phyloP scores from a whole-genome alignment of 2,888 invertebrate species.

The Isotomurus palustris region DNA sequence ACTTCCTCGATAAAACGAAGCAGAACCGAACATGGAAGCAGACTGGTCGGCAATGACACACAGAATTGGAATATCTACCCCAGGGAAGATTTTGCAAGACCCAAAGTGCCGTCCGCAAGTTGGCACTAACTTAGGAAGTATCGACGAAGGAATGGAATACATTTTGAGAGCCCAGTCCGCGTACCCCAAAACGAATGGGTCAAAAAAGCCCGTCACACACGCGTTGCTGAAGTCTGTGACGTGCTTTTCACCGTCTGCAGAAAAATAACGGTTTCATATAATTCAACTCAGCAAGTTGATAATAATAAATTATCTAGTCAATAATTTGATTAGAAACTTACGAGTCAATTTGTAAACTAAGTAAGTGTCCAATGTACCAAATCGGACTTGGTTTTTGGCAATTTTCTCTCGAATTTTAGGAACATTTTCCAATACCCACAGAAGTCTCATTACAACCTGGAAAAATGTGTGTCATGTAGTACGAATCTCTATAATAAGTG shows the following conservation, averaged over 20 bases:
- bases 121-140: conserved; percentile 76
- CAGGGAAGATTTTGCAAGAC: conserved; percentile 48
- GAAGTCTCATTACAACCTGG: conserved; percentile 69
- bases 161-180: conserved; percentile 65
- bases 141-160: conserved; percentile 66
- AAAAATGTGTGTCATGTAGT: background rate
- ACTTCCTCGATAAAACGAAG: conserved; percentile 71
- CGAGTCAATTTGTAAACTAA: conserved; percentile 56
- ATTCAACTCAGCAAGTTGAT: background rate
- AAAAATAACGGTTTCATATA: too few species aligned
- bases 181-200: conserved; percentile 87
- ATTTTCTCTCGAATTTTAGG: conserved; percentile 58
- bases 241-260: conserved; percentile 53
- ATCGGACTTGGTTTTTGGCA: conserved; percentile 61
- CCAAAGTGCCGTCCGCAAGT: conserved; percentile 73
- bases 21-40: conserved; percentile 82
- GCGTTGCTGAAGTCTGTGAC: conserved; percentile 87
- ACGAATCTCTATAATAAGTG: background rate
- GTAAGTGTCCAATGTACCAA: conserved; percentile 92
- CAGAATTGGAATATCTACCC: conserved; percentile 38
- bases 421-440: conserved; percentile 73
- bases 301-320: background rate
- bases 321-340: conserved; percentile 2
- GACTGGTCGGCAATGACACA: conserved; percentile 68
- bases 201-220: conserved; percentile 86